Base-by-base conservation (phyloP, 2,888 invertebrate genomes). In the Macrosoma leucophasiata region DNA sequence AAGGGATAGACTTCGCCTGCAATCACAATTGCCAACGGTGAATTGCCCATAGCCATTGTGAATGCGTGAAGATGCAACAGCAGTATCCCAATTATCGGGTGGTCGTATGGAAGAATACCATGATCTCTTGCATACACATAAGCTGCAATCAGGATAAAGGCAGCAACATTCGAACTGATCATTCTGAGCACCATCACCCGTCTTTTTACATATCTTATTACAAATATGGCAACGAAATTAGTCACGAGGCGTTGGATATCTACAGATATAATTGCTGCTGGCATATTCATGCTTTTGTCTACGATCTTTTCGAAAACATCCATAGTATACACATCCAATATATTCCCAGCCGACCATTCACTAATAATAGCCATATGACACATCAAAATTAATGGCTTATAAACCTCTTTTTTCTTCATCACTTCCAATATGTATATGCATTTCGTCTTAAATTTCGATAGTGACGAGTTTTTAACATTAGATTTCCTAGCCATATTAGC, bases 1-100 rank as follows among this genome's bases (percentile, higher is more conserved):
- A 86, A 70, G 1, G 90, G 84, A 42, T 89, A 90, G 0, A 91
- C 75, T 58, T 91, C 91, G 0, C 90, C 90, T 26, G 88, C 86
- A 68, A 91, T 85, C 5, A 89, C 86, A 75, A 89, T 90, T 0
- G 91, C 90, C 30, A 91, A 46, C 0, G 90, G 88, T 8, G 88
- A 63, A 51, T 87, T 69, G 0, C 90, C 89, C 2, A 86, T 64
- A 4, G 84, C 76, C 1, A 87, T 72, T 8, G 86, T 82, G 7
- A 82, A 72, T 18, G 86, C 85, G 44, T 88, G 87, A 1, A 73
- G 43, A 49, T 88, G 60, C 24, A 87, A 55, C 50, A 85, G 54
- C 42, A 84, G 38, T 42, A 85, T 60, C 1, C 85, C 73, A 4
- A 82, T 51, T 72, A 76, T 79, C 0, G 72, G 50, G 5, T 62